These are phyloP conservation scores for Palythoa caribaeorum DNA, from an alignment of 92 coral and sea anemone genomes.

Conservation along the genomic window DNA sequence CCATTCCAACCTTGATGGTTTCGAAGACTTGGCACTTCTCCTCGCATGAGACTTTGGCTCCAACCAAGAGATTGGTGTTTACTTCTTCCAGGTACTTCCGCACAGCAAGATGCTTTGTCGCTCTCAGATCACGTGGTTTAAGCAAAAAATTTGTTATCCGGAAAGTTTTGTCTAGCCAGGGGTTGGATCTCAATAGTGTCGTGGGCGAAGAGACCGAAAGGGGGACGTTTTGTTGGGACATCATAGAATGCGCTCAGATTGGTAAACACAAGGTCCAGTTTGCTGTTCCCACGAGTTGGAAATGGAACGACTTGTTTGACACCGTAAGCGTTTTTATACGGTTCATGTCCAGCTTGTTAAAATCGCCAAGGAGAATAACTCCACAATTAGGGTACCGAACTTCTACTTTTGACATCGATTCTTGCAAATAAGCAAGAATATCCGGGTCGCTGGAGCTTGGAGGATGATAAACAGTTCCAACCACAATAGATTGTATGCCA, in stretches of 20 bases:
- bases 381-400: neutral
- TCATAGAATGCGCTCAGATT: slow-evolving; percentile 34
- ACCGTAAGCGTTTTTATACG: neutral
- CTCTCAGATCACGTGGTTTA: neutral
- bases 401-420: slow-evolving; percentile 15
- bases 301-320: neutral
- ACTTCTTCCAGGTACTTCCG: neutral
- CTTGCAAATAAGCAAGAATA: slow-evolving; percentile 25
- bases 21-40: slow-evolving; percentile 35
- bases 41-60: slow-evolving; percentile 6
- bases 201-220: slow-evolving; percentile 3
- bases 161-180: slow-evolving; percentile 20
- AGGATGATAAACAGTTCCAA: slow-evolving; percentile 49
- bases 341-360: neutral
- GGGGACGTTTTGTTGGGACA: slow-evolving; percentile 16
- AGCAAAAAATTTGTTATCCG: neutral
- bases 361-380: slow-evolving; percentile 3
- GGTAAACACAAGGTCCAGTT: neutral
- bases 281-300: slow-evolving; percentile 14
- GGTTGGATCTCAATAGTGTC: slow-evolving; percentile 19
- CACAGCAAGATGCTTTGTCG: neutral
- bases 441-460: neutral
- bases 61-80: neutral
- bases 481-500: neutral
- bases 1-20: slow-evolving; percentile 47